These are phyloP conservation scores for Drosophila multiciliata DNA, from an alignment of 2,888 invertebrate genomes.

Conservation along the genomic window DNA sequence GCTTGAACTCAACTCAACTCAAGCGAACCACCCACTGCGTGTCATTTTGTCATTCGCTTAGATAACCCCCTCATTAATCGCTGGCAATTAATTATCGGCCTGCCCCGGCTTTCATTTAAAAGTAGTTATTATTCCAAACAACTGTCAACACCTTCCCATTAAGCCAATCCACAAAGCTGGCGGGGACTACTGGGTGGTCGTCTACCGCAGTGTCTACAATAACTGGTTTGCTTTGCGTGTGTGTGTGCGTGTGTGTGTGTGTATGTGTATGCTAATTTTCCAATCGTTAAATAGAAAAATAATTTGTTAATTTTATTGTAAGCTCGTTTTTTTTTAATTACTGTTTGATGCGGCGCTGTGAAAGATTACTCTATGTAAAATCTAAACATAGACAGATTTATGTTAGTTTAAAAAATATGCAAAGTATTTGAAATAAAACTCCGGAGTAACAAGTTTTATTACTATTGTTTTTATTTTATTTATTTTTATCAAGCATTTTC, in stretches of 20 bases:
- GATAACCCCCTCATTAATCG: constrained; percentile 74
- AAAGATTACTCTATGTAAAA: neutral
- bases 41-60: constrained; percentile 61
- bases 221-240: constrained; percentile 36
- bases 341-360: constrained; percentile 17
- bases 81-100: constrained; percentile 67
- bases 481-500: too few species aligned
- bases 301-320: constrained; percentile 68
- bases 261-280: constrained; percentile 69
- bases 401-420: neutral
- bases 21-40: constrained; percentile 43
- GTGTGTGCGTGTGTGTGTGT: constrained; percentile 1
- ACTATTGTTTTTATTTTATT: neutral
- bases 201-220: constrained; percentile 1
- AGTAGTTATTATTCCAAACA: constrained; percentile 73
- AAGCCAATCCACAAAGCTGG: constrained; percentile 26
- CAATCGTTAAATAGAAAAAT: constrained; percentile 58
- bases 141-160: constrained; percentile 74
- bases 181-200: constrained; percentile 52
- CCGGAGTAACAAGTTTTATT: neutral
- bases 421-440: neutral
- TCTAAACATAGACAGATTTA: too few species aligned
- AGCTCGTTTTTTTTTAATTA: constrained; percentile 49
- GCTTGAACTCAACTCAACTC: constrained; percentile 61
- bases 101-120: constrained; percentile 59